Evolutionary conservation across 2,113 vertebrate genomes (phyloP).

Genomic region (Phoenicopterus ruber): DNA sequence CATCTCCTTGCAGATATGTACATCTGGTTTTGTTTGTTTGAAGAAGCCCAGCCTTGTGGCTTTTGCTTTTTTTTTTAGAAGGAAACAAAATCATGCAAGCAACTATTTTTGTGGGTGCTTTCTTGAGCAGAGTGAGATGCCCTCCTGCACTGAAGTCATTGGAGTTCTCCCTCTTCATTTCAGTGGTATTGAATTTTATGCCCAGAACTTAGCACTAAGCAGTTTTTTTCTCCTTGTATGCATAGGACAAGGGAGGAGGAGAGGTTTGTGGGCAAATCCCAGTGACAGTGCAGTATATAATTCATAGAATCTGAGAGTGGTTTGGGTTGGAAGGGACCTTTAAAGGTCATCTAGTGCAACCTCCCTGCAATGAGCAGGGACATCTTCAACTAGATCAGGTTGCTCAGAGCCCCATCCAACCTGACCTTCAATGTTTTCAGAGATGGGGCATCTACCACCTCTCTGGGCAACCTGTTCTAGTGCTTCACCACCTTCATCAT

Average conservation of each 20-base stretch:
- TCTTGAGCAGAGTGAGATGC: neutral
- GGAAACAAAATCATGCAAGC: neutral
- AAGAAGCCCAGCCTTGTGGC: neutral
- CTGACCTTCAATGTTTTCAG: no score
- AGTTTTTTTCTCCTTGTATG: neutral
- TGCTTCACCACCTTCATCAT: no score
- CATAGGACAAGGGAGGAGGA: neutral
- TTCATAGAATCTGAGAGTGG: no score
- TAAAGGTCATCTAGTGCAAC: no score
- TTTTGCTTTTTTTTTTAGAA: neutral
- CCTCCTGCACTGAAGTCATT: neutral
- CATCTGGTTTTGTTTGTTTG: neutral
- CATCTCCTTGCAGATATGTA: accelerated
- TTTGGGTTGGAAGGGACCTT: no score
- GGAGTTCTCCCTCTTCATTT: neutral
- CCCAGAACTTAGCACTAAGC: neutral
- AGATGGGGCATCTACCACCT: no score
- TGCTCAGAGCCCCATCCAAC: no score
- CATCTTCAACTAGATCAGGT: no score
- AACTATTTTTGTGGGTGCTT: neutral
- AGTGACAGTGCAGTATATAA: neutral
- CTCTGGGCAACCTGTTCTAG: no score
- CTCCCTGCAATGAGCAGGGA: no score
- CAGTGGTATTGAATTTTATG: neutral
- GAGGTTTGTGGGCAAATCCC: neutral